Percentiles rank a stretch among this genome's conserved stretches.
Evolutionary conservation across 2,888 invertebrate species (phyloP).

Genomic region (Lottia scabra): DNA sequence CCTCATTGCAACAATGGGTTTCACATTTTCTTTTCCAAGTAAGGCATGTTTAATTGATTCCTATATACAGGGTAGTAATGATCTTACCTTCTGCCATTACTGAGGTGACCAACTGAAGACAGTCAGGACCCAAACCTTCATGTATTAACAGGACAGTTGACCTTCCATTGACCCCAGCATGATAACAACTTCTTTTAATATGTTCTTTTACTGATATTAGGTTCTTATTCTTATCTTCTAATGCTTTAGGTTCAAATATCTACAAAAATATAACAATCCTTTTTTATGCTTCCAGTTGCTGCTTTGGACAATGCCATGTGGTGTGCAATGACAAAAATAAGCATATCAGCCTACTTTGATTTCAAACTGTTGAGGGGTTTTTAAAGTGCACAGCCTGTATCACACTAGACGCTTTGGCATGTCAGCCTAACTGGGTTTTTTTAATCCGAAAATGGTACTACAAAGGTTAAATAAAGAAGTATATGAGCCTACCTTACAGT

Average conservation of each 20-base stretch:
- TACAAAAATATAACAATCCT: constrained; percentile 31
- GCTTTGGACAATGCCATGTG: too few relatives aligned
- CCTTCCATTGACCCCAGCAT: constrained; percentile 59
- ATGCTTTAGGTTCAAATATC: constrained; percentile 63
- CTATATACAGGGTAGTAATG: neutral
- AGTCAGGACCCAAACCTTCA: constrained; percentile 58
- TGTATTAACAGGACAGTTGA: constrained; percentile 61
- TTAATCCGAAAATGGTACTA: too few relatives aligned
- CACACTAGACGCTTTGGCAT: too few relatives aligned
- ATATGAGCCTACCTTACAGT: constrained; percentile 56
- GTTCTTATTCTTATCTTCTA: constrained; percentile 44
- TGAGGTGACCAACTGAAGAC: constrained; percentile 57
- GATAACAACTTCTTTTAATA: constrained; percentile 58
- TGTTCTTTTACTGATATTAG: constrained; percentile 49
- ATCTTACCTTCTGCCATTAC: constrained; percentile 63
- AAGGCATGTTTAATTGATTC: neutral
- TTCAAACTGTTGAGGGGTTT: too few relatives aligned
- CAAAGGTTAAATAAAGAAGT: too few relatives aligned
- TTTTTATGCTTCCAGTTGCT: too few relatives aligned
- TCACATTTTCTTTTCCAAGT: neutral
- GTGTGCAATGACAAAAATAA: too few relatives aligned
- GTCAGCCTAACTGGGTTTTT: too few relatives aligned
- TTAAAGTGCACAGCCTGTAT: too few relatives aligned
- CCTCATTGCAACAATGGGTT: too few relatives aligned
- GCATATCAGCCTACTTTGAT: too few relatives aligned